phyloP scores from a whole-genome alignment of 2,113 vertebrate species.

The Hydrochoerus hydrochaeris region DNA sequence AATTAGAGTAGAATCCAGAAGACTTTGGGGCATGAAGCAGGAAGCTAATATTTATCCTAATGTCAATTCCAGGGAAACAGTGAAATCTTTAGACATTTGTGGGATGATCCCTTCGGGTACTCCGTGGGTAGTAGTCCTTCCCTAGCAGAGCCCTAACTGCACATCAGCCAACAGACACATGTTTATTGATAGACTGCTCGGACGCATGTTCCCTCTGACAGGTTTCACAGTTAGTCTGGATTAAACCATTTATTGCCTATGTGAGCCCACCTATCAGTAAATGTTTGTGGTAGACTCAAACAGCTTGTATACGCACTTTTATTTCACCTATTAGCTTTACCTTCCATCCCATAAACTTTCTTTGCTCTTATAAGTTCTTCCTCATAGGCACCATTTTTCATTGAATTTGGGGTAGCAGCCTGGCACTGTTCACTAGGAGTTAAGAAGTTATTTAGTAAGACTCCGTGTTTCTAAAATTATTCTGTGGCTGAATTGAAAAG shows the following conservation, averaged over 20 bases:
- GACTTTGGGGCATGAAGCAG: accelerated
- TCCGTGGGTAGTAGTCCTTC: not conserved
- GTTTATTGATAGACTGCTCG: not conserved
- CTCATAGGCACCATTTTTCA: conserved; percentile 17
- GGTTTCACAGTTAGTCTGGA: not conserved
- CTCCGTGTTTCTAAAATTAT: conserved; percentile 63
- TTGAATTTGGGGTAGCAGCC: conserved; percentile 47
- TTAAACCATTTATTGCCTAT: not conserved
- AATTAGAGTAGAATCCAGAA: not conserved
- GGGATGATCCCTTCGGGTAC: not conserved
- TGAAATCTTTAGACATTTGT: not conserved
- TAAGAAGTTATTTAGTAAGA: conserved; percentile 61
- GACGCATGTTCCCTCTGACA: not conserved
- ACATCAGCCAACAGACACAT: not conserved
- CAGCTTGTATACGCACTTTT: not conserved
- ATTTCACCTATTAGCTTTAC: not conserved
- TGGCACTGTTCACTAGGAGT: conserved; percentile 40
- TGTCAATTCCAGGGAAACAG: not conserved
- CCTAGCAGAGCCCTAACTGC: not conserved
- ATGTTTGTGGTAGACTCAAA: not conserved
- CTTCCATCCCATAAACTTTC: not conserved
- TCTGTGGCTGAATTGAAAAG: conserved; percentile 36
- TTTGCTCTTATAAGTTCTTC: not conserved
- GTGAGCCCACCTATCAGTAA: not conserved
- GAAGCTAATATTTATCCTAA: not conserved